phyloP scores from a whole-genome alignment of 2,797 vertebrate genomes.

The Lithobates pipiens region DNA sequence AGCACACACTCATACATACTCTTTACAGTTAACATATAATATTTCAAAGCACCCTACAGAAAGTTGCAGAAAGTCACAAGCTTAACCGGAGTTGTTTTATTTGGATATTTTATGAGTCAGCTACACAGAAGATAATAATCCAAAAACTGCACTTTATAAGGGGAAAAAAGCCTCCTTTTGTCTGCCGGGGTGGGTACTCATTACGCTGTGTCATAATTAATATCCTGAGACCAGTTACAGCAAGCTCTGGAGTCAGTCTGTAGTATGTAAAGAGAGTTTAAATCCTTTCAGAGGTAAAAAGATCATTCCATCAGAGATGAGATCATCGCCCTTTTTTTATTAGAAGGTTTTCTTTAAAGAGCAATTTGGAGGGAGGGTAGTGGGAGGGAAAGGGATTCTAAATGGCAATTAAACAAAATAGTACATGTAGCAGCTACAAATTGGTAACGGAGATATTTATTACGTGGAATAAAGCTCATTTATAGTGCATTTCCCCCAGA shows the following conservation, averaged over 20 bases:
- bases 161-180: conserved; percentile 25
- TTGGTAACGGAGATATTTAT: conserved; percentile 25
- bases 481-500: background rate
- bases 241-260: conserved; percentile 50
- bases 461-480: conserved; percentile 4
- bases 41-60: background rate
- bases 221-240: conserved; percentile 54
- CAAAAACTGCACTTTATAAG: conserved; percentile 25
- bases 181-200: conserved; percentile 14
- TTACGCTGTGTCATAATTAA: conserved; percentile 45
- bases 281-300: conserved; percentile 50
- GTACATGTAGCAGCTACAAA: conserved; percentile 46
- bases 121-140: conserved; percentile 19
- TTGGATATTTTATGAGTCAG: conserved; percentile 1
- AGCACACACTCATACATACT: background rate
- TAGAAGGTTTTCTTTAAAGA: conserved; percentile 30
- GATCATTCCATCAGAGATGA: conserved; percentile 55
- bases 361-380: conserved; percentile 20
- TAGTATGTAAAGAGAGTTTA: conserved; percentile 49
- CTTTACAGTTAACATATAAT: background rate
- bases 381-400: conserved; percentile 22
- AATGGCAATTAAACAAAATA: conserved; percentile 43
- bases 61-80: background rate
- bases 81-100: background rate
- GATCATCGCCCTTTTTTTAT: conserved; percentile 48